A percentile compares a stretch with the other conserved stretches of the same genome.
phyloP scores from a whole-genome alignment of 2,113 vertebrate species.

The Abramis brama region DNA sequence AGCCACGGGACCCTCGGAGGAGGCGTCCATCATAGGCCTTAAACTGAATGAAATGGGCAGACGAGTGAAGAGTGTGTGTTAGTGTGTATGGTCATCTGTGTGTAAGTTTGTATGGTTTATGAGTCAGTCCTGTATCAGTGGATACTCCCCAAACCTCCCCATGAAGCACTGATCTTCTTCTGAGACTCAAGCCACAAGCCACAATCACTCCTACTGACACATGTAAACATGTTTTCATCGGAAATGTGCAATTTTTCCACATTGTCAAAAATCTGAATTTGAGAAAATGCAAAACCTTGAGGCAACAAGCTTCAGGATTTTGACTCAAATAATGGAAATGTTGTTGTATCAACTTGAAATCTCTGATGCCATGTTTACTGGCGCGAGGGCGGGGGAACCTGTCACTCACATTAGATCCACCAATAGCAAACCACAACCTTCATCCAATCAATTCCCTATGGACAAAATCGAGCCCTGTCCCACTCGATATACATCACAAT shows the following conservation, averaged over 20 bases:
- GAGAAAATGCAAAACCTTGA: no score
- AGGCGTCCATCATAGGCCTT: not conserved
- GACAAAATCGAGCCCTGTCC: no score
- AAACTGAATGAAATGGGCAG: constrained; percentile 11
- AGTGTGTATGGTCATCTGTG: constrained; percentile 20
- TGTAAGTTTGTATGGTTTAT: constrained; percentile 5
- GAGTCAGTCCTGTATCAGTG: constrained; percentile 43
- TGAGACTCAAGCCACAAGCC: constrained; percentile 20
- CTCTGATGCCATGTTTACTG: no score
- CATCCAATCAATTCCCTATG: no score
- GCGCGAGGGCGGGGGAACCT: no score
- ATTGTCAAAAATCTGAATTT: not conserved
- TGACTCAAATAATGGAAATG: no score
- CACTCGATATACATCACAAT: no score
- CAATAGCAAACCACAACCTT: no score
- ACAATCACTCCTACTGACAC: constrained; percentile 5
- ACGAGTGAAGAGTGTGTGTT: not conserved
- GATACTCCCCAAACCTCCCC: not conserved
- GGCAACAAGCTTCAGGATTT: no score
- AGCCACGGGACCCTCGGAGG: not conserved
- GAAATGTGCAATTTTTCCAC: not conserved
- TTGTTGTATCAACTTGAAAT: no score
- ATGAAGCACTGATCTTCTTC: constrained; percentile 3
- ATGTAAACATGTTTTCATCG: not conserved
- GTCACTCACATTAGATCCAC: no score